A percentile compares a stretch with the other conserved stretches of the same genome.
phyloP scores from a whole-genome alignment of 2,113 vertebrate species.

The Agelaius tricolor region DNA sequence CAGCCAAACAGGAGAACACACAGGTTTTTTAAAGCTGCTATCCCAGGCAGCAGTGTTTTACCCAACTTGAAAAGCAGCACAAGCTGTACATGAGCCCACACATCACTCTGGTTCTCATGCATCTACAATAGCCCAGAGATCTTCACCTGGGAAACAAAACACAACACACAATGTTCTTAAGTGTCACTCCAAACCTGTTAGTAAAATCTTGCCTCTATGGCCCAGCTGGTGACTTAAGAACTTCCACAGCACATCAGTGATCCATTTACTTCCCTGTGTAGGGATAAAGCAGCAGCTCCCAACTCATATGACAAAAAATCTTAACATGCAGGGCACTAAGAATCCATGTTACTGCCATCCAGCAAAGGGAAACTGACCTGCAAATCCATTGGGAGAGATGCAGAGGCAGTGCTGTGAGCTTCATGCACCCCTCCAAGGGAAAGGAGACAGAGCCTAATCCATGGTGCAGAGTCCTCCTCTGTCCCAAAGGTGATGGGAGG shows the following conservation, averaged over 20 bases:
- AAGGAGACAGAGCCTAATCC: not conserved
- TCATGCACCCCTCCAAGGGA: not conserved
- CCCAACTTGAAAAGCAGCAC: not conserved
- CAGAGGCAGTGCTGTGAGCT: not conserved
- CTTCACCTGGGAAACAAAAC: slow-evolving; percentile 6
- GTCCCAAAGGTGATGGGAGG: not conserved
- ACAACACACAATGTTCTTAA: not conserved
- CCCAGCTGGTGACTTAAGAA: not conserved
- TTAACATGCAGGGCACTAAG: not conserved
- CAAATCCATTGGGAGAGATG: rapidly evolving
- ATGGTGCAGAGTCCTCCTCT: not conserved
- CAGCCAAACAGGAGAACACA: not conserved
- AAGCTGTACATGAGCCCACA: not conserved
- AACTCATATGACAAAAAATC: not conserved
- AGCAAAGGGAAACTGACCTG: not conserved
- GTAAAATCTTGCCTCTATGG: not conserved
- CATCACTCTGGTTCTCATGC: not conserved
- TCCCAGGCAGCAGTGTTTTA: not conserved
- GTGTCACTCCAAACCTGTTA: not conserved
- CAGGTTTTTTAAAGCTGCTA: not conserved
- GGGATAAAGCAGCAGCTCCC: not conserved
- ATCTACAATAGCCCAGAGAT: not conserved
- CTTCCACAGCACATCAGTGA: not conserved
- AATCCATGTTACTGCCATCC: not conserved
- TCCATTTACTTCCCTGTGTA: not conserved